These are phyloP conservation scores for Drosophila diplacantha DNA, from an alignment of 2,888 invertebrate species.

Conservation along the genomic window DNA sequence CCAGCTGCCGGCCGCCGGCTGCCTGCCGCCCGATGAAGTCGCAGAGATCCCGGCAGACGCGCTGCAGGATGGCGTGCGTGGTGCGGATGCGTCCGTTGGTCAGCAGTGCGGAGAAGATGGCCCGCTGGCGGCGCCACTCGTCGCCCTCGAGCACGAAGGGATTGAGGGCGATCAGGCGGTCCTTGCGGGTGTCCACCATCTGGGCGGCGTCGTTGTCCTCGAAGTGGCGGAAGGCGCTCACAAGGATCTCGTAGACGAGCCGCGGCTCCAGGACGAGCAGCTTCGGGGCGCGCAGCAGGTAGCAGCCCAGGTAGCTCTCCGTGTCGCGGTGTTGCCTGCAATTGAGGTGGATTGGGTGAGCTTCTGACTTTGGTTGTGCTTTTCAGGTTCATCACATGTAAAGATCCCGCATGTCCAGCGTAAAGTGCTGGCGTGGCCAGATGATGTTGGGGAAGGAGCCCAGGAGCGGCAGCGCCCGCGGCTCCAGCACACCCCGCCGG, in stretches of 20 bases:
- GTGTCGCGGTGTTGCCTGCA: slow-evolving; percentile 65
- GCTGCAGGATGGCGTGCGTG: slow-evolving; percentile 78
- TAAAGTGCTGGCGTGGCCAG: slow-evolving; percentile 70
- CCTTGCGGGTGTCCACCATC: slow-evolving; percentile 75
- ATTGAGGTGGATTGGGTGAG: too few species aligned
- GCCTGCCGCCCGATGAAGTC: slow-evolving; percentile 72
- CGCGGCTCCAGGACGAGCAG: slow-evolving; percentile 77
- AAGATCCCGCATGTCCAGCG: slow-evolving; percentile 76
- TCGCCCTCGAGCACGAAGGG: slow-evolving; percentile 79
- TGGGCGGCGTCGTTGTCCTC: slow-evolving; percentile 71
- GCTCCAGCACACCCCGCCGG: slow-evolving; percentile 73
- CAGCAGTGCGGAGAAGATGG: slow-evolving; percentile 79
- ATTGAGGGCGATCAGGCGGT: slow-evolving; percentile 78
- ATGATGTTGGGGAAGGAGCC: slow-evolving; percentile 76
- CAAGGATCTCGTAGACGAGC: slow-evolving; percentile 76
- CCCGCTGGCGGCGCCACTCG: slow-evolving; percentile 79
- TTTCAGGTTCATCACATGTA: slow-evolving; percentile 73
- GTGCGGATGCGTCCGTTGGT: slow-evolving; percentile 79
- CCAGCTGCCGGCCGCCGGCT: slow-evolving; percentile 67
- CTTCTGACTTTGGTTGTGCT: neutral
- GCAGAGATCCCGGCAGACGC: slow-evolving; percentile 77
- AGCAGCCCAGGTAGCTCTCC: slow-evolving; percentile 78
- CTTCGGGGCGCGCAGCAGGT: slow-evolving; percentile 72
- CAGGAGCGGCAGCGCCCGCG: slow-evolving; percentile 70
- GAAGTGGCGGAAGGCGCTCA: slow-evolving; percentile 78